A percentile compares a stretch with the other conserved stretches of the same genome.
Conservation (phyloP, 2,797 vertebrate genomes). For the Cyclura pinguis region DNA sequence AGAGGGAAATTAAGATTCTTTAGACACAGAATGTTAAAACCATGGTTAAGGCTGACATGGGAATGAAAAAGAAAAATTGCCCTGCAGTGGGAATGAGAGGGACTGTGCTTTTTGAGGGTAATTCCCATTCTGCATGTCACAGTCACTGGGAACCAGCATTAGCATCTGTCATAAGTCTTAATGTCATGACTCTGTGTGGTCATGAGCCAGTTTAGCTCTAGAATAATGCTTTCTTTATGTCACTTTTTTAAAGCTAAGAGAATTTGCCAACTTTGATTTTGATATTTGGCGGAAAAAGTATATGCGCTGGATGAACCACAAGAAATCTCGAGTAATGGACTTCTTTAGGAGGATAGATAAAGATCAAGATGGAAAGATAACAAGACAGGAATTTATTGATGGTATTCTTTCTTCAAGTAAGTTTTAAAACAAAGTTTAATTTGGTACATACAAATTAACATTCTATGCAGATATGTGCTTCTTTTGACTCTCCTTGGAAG, state of each 20-base stretch:
- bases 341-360: constrained; percentile 99
- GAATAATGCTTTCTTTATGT: constrained; percentile 35
- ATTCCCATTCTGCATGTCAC: not conserved
- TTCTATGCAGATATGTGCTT: not conserved
- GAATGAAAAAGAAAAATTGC: not conserved
- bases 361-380: constrained; percentile 99
- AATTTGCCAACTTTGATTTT: constrained; percentile 99
- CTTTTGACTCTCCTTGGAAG: not conserved
- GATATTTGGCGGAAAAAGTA: constrained; percentile 99
- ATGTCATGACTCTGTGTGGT: not conserved
- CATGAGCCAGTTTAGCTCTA: not conserved
- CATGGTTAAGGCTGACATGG: not conserved
- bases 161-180: not conserved
- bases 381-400: constrained; percentile 98
- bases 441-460: not conserved
- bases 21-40: not conserved
- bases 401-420: constrained; percentile 99
- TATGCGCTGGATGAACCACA: constrained; percentile 99
- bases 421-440: constrained; percentile 66
- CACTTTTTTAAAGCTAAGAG: constrained; percentile 85
- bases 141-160: not conserved
- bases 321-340: constrained; percentile 99
- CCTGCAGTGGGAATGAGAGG: not conserved
- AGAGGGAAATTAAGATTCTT: not conserved
- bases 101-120: not conserved